Evolutionary conservation across 2,113 vertebrate genomes (phyloP).

Genomic region (Callaeas wilsoni): DNA sequence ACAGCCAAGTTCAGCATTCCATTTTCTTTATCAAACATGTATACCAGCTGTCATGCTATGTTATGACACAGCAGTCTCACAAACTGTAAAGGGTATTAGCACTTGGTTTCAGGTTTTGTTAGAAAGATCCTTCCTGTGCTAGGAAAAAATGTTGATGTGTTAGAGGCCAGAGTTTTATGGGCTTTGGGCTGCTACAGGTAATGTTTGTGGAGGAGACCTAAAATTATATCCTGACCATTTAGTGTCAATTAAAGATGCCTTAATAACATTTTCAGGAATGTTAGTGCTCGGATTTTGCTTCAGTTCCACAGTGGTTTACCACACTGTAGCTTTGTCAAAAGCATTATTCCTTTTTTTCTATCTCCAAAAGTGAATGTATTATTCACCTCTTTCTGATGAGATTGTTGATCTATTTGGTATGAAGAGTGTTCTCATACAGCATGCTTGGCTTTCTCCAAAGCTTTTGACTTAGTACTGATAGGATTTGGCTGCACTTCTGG

Average conservation of each 20-base stretch:
- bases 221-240: background rate
- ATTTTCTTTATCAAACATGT: background rate
- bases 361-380: background rate
- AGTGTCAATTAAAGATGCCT: background rate
- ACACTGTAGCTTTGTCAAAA: background rate
- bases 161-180: background rate
- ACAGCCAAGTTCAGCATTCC: background rate
- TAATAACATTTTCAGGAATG: background rate
- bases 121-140: background rate
- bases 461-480: background rate
- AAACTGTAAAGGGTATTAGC: background rate
- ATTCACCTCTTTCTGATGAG: background rate
- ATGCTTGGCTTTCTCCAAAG: background rate
- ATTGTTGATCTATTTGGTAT: background rate
- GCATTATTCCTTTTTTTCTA: background rate
- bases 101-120: background rate
- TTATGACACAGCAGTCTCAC: background rate
- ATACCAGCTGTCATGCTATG: background rate
- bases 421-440: background rate
- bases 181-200: background rate
- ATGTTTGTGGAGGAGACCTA: background rate
- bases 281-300: background rate
- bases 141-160: background rate
- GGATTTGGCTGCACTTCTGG: background rate
- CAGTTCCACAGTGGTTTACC: background rate